Evolutionary conservation across 1,140 invertebrate species (phyloP).

Genomic region (Hydropsyche tenuis): DNA sequence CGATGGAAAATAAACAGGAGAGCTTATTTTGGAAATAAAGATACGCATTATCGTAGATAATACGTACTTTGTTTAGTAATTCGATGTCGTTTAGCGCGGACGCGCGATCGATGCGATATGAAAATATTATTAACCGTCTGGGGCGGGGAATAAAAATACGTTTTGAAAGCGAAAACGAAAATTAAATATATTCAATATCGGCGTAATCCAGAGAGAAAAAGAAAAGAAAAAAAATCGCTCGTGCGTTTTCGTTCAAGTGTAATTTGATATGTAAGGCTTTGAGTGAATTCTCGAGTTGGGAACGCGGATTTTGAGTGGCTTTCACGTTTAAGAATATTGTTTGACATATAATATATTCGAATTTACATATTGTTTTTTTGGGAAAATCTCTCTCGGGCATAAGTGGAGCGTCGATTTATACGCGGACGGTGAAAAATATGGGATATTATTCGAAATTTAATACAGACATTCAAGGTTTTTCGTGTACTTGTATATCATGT

Average conservation of each 20-base stretch:
- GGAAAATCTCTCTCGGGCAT: too few relatives aligned
- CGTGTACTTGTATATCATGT: too few relatives aligned
- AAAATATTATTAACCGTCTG: background rate
- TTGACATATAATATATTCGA: too few relatives aligned
- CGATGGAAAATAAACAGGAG: too few relatives aligned
- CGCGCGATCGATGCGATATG: background rate
- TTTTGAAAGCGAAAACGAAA: background rate
- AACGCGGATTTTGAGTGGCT: slow-evolving; percentile 2
- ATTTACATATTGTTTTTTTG: too few relatives aligned
- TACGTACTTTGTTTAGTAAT: too few relatives aligned
- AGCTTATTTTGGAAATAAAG: too few relatives aligned
- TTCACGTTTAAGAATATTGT: background rate
- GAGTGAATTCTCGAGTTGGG: background rate
- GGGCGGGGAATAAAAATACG: background rate
- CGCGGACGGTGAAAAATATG: too few relatives aligned
- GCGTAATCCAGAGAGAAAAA: background rate
- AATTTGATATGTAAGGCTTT: slow-evolving; percentile 18
- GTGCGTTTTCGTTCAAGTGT: background rate
- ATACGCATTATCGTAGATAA: too few relatives aligned
- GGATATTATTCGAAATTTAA: too few relatives aligned
- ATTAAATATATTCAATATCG: slow-evolving; percentile 18
- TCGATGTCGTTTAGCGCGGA: background rate
- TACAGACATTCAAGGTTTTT: too few relatives aligned
- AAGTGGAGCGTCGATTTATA: too few relatives aligned
- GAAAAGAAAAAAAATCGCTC: background rate